Conservation (phyloP, 2,888 invertebrate genomes). For the Ochropleura plecta region DNA sequence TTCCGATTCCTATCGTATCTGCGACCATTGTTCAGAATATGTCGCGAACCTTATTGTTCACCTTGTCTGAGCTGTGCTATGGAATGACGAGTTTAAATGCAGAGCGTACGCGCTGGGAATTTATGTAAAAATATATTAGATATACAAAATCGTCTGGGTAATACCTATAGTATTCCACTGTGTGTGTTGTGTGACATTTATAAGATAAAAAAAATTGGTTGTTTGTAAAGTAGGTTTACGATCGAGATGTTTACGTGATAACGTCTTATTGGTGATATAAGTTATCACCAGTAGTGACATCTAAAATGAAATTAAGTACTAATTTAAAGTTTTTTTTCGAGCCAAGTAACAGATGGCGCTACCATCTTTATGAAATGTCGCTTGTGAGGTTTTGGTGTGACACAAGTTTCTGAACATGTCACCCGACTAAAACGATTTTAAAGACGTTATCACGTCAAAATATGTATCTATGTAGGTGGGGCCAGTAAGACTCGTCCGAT, state of each 20-base stretch:
- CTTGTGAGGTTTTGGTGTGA: no score
- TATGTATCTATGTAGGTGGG: slow-evolving; percentile 38
- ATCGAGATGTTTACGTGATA: no score
- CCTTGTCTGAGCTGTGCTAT: slow-evolving; percentile 76
- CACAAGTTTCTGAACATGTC: no score
- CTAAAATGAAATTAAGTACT: no score
- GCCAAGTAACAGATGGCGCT: no score
- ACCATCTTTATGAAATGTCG: no score
- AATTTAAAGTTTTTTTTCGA: no score
- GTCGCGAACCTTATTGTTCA: slow-evolving; percentile 88
- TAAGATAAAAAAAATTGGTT: slow-evolving; percentile 33
- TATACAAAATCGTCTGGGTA: slow-evolving; percentile 58
- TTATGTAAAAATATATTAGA: slow-evolving; percentile 71
- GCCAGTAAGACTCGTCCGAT: slow-evolving; percentile 26
- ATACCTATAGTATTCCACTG: slow-evolving; percentile 37
- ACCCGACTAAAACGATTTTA: no score
- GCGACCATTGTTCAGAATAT: slow-evolving; percentile 89
- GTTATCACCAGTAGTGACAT: no score
- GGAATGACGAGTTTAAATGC: slow-evolving; percentile 85
- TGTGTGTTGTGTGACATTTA: slow-evolving; percentile 30
- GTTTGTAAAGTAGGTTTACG: no score
- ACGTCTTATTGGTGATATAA: no score
- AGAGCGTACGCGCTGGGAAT: slow-evolving; percentile 83
- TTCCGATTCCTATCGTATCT: slow-evolving; percentile 88
- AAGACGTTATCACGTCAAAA: no score